Percentiles rank a stretch among this genome's conserved stretches.
phyloP scores from a whole-genome alignment of 2,797 vertebrate genomes.

The Smutsia temminckii region DNA sequence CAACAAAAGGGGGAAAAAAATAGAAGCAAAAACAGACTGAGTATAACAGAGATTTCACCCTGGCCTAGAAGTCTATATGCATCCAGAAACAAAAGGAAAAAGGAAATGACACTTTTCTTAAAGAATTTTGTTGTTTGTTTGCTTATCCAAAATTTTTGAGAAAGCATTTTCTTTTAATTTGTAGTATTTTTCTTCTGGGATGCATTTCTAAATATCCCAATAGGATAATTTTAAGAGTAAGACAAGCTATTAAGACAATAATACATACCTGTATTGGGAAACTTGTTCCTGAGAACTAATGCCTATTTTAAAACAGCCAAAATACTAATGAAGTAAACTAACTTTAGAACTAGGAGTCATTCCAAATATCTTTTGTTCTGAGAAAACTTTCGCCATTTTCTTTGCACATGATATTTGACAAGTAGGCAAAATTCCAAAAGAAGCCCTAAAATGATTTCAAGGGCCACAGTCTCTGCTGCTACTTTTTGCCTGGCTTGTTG shows the following conservation, averaged over 20 bases:
- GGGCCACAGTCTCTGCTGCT: background rate
- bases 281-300: background rate
- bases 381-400: background rate
- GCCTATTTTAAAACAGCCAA: background rate
- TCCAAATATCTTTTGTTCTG: background rate
- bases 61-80: background rate
- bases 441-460: background rate
- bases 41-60: background rate
- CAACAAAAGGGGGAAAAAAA: background rate
- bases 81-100: background rate
- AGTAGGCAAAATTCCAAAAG: background rate
- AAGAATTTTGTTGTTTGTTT: background rate
- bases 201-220: background rate
- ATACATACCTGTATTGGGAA: background rate
- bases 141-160: background rate
- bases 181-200: background rate
- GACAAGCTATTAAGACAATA: background rate
- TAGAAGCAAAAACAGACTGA: background rate
- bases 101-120: background rate
- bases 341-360: background rate
- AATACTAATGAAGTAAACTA: background rate
- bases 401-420: background rate
- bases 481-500: background rate
- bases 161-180: background rate
- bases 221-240: background rate